Evolutionary conservation across 23 tunicate species (phyloP).

Genomic region (Styela plicata): DNA sequence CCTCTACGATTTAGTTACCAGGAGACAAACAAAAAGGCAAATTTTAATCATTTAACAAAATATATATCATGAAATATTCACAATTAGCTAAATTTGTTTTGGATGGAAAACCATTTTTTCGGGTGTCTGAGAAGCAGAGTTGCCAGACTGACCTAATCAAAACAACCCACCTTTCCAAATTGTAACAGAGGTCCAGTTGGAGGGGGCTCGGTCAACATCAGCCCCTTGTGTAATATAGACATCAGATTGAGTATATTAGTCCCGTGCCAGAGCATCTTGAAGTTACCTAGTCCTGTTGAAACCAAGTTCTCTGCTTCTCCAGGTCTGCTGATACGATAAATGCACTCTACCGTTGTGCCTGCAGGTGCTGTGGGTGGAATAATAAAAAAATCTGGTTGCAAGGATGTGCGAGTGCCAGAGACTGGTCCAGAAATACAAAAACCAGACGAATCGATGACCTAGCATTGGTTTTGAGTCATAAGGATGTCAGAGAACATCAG

Average conservation of each 20-base stretch:
- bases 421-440: background rate
- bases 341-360: constrained; percentile 53
- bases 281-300: constrained; percentile 63
- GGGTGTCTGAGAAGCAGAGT: no score
- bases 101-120: no score
- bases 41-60: no score
- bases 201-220: constrained; percentile 77
- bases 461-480: no score
- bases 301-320: constrained; percentile 66
- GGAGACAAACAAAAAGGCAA: no score
- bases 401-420: background rate
- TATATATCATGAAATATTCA: no score
- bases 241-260: constrained; percentile 88
- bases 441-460: background rate
- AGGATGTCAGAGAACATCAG: no score
- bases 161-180: constrained; percentile 57
- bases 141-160: no score
- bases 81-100: no score
- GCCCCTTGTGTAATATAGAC: constrained; percentile 78
- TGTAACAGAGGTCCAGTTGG: constrained; percentile 51
- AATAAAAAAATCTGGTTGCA: background rate
- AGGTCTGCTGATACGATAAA: constrained; percentile 66
- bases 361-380: constrained; percentile 22
- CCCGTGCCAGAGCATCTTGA: constrained; percentile 87
- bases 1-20: no score